A percentile compares a stretch with the other conserved stretches of the same genome.
Conservation (phyloP, 2,888 invertebrate genomes). For the Chironomus riparius region DNA sequence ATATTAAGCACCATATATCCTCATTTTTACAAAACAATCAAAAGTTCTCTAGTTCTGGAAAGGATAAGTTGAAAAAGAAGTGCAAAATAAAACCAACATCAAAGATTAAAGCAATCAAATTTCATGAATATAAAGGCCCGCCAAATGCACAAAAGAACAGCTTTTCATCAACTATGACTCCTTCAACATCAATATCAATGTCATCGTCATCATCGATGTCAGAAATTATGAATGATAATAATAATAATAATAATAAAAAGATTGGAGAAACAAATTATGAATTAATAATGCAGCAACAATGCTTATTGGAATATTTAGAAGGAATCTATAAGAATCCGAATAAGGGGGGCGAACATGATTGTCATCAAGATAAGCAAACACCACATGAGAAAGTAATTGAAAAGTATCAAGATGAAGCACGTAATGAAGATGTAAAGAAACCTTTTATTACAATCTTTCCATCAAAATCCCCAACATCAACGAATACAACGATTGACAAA, state of each 20-base stretch:
- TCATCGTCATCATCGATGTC: slow-evolving; percentile 40
- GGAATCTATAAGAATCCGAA: slow-evolving; percentile 69
- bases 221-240: slow-evolving; percentile 30
- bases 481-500: slow-evolving; percentile 40
- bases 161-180: slow-evolving; percentile 29
- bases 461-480: slow-evolving; percentile 43
- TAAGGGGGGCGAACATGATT: slow-evolving; percentile 24
- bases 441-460: slow-evolving; percentile 30
- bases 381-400: background rate
- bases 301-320: slow-evolving; percentile 81
- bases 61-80: slow-evolving; percentile 74
- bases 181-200: background rate
- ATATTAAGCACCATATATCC: slow-evolving; percentile 30
- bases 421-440: background rate
- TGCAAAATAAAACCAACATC: slow-evolving; percentile 70
- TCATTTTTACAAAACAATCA: slow-evolving; percentile 32
- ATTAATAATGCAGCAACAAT: slow-evolving; percentile 86
- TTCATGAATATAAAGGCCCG: slow-evolving; percentile 93
- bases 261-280: slow-evolving; percentile 75
- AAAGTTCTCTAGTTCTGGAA: slow-evolving; percentile 54
- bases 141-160: slow-evolving; percentile 69
- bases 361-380: slow-evolving; percentile 29
- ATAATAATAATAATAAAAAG: slow-evolving; percentile 28
- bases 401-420: background rate
- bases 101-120: slow-evolving; percentile 85